Evolutionary conservation across 2,888 invertebrate species (phyloP).

Genomic region (Papilio gigon): DNA sequence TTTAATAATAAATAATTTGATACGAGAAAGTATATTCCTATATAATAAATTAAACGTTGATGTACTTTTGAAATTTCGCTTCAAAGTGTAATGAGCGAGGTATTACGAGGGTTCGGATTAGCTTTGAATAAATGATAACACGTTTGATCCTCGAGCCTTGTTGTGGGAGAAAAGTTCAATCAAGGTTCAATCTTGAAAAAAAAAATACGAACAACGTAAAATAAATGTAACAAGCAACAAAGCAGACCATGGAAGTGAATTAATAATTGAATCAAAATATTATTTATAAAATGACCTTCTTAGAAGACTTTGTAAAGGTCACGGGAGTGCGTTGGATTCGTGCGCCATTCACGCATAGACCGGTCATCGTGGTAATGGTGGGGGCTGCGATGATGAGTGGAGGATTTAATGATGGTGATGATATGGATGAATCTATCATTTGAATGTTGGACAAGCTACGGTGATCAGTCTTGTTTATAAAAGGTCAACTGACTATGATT

Average conservation of each 20-base stretch:
- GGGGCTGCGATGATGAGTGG: too few species aligned
- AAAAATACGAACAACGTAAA: constrained; percentile 1
- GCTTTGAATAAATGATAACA: constrained; percentile 32
- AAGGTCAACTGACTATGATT: too few species aligned
- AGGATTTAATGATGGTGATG: too few species aligned
- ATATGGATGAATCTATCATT: too few species aligned
- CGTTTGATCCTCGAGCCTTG: constrained; percentile 25
- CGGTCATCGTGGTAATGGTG: too few species aligned
- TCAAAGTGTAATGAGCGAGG: constrained; percentile 17
- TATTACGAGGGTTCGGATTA: constrained; percentile 33
- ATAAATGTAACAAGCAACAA: neutral
- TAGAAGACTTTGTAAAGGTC: too few species aligned
- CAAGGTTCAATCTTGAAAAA: constrained; percentile 7
- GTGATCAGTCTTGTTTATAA: too few species aligned
- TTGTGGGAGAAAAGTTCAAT: constrained; percentile 28
- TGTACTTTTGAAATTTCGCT: constrained; percentile 19
- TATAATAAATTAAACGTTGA: constrained; percentile 22
- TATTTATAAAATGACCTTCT: too few species aligned
- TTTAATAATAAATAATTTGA: constrained; percentile 1
- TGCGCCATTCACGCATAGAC: too few species aligned
- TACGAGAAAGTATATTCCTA: constrained; percentile 9
- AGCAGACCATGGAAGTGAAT: neutral
- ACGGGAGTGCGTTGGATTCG: too few species aligned
- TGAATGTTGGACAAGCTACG: too few species aligned
- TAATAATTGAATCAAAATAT: too few species aligned